These are phyloP conservation scores for Lasioglossum leucozonium DNA, from an alignment of 2,888 invertebrate genomes.

Conservation along the genomic window DNA sequence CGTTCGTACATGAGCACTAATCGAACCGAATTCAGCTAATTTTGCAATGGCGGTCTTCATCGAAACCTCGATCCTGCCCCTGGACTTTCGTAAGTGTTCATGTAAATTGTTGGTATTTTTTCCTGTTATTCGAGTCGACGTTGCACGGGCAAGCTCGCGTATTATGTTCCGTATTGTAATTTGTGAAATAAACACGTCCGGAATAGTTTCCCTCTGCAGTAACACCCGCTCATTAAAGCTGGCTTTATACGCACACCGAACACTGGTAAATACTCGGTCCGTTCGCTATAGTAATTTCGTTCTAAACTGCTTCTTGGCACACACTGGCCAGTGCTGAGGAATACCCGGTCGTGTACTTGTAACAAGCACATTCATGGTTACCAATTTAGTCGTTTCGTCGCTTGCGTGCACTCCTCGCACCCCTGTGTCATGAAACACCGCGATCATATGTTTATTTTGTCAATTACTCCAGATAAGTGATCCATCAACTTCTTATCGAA, in stretches of 20 bases:
- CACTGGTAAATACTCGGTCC: conserved; percentile 9
- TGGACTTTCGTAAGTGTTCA: neutral
- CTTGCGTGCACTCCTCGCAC: neutral
- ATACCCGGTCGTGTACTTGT: neutral
- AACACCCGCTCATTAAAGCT: neutral
- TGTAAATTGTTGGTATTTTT: neutral
- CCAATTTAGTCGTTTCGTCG: neutral
- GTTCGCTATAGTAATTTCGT: neutral
- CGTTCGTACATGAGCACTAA: neutral
- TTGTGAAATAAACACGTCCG: neutral
- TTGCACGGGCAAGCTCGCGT: neutral
- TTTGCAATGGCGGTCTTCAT: neutral
- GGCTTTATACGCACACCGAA: neutral
- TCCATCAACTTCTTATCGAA: neutral
- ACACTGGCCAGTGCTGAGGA: neutral
- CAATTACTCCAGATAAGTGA: neutral
- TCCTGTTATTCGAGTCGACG: neutral
- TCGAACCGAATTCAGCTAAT: neutral
- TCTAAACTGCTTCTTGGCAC: conserved; percentile 12
- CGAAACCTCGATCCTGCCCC: neutral
- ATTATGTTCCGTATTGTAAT: neutral
- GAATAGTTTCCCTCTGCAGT: neutral
- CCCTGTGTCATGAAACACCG: neutral
- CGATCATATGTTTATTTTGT: neutral
- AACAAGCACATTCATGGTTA: neutral